Evolutionary conservation across 1,140 invertebrate species (phyloP), one percentile per base, ranked within the genome.

Genomic region (Eurytemora carolleeae): DNA sequence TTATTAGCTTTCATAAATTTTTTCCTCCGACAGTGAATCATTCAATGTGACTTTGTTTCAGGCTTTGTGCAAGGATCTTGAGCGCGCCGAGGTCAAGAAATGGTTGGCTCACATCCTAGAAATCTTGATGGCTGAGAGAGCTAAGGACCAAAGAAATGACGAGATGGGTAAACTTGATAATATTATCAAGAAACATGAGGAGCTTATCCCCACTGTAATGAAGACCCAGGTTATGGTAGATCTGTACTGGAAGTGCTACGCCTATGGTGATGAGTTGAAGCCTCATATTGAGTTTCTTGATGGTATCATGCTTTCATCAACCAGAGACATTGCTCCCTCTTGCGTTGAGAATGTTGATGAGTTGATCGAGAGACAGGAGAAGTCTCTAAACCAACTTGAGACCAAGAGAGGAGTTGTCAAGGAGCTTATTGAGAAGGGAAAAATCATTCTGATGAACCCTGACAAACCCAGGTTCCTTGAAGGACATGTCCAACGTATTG

Each of bases 261-360:
- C 66, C 23, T 67, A 66, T 57, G 65, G 66, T 60, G 66, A 67
- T 59, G 66, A 67, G 55, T 60, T 67, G 3, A 58, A 53, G 23
- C 65, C 60, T 2, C 58, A 59, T 22, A 59, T 67, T 17, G 64
- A 67, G 66, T 67, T 65, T 7, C 53, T 67, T 19, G 66, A 66
- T 53, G 65, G 64, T 24, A 66, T 66, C 63, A 63, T 63, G 15
- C 65, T 67, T 53, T 55, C 64, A 12, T 66, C 67, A 19, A 64
- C 63, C 57, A 66, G 66, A 61, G 67, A 67, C 31, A 67, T 67
- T 53, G 65, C 66, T 21, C 67, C 67, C 17, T 64, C 65, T 54
- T 67, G 65, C 61, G 61, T 67, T 58, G 66, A 67, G 55, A 67
- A 67, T 64, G 63, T 67, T 1, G 67, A 67, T 18, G 67, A 67